Conservation (phyloP, 2,888 invertebrate genomes). For the Hirtodrosophila histrioides region DNA sequence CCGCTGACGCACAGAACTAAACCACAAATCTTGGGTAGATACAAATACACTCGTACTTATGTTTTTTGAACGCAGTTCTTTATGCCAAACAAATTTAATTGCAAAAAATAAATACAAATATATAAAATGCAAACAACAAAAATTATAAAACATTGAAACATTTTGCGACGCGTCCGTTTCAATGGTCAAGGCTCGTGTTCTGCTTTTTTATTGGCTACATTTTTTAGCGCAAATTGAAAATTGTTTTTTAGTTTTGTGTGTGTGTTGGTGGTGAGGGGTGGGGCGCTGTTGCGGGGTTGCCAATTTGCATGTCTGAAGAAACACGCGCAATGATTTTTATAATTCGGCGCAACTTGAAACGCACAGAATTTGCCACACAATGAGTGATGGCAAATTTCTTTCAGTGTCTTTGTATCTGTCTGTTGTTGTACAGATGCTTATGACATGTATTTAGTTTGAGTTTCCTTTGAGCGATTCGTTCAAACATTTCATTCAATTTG, state of each 20-base stretch:
- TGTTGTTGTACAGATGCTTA: conserved; percentile 25
- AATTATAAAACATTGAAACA: conserved; percentile 50
- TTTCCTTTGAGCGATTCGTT: conserved; percentile 40
- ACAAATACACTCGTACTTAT: conserved; percentile 21
- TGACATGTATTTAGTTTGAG: conserved; percentile 53
- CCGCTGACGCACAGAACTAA: conserved; percentile 77
- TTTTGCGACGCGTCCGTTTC: conserved; percentile 48
- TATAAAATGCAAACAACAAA: conserved; percentile 1
- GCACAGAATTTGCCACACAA: conserved; percentile 4
- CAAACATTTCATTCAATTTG: conserved; percentile 32
- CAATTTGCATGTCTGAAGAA: conserved; percentile 51
- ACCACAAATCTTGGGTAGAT: conserved; percentile 28
- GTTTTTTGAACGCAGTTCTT: conserved; percentile 44
- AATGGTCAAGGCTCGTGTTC: conserved; percentile 68
- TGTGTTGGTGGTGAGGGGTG: no score
- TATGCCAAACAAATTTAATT: conserved; percentile 58
- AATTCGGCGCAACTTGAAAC: conserved; percentile 54
- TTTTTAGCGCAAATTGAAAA: conserved; percentile 15
- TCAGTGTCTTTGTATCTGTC: conserved; percentile 52
- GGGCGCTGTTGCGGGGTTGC: background rate
- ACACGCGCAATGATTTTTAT: conserved; percentile 58
- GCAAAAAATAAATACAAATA: conserved; percentile 36
- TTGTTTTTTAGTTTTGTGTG: no score
- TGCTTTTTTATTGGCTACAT: conserved; percentile 52
- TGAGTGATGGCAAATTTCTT: conserved; percentile 40